Evolutionary conservation across 2,888 invertebrate species (phyloP), one percentile per base, ranked within the genome.

Genomic region (Marronus borbonicus): DNA sequence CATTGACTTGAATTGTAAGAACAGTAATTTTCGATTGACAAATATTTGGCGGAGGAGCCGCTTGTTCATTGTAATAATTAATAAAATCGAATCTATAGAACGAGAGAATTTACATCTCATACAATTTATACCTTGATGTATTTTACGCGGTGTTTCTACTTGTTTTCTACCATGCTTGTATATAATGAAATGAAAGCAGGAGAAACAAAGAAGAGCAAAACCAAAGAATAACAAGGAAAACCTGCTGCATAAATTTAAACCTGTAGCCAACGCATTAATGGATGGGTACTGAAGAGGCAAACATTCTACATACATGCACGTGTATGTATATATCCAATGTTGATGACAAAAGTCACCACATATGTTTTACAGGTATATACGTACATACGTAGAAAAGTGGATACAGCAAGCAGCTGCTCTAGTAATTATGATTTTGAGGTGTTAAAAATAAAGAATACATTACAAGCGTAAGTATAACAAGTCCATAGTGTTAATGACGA

Each of bases 321-420:
- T 44, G 12, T 12, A 44, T 44, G 3, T 3, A 44, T 80, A 81
- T 81, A 80, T 58, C 55, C 65, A 55, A 80, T 66, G 80, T 81
- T 79, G 82, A 83, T 83, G 84, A 83, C 84, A 83, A 78, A 66
- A 84, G 80, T 82, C 83, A 83, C 85, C 85, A 85, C 85, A 84
- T 85, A 84, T 84, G 84, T 80, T 84, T 80, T 83, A 83, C 83
- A 65, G 55, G 70, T 70, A 55, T 55, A n/a, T 31, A 36, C 36
- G 36, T n/a, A 55, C 52, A 55, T 36, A 55, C 17, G 44, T 44
- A 8, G 44, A 70, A 55, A 70, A 55, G 49, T 49, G 50, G 81
- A 83, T 79, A 82, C 81, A 81, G 77, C 80, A 81, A 82, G 83
- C 85, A 85, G 82, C 85, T 84, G 85, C 81, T 82, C 76, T 79